phyloP scores from a whole-genome alignment of 1,140 invertebrate species.

The Pinna nobilis region DNA sequence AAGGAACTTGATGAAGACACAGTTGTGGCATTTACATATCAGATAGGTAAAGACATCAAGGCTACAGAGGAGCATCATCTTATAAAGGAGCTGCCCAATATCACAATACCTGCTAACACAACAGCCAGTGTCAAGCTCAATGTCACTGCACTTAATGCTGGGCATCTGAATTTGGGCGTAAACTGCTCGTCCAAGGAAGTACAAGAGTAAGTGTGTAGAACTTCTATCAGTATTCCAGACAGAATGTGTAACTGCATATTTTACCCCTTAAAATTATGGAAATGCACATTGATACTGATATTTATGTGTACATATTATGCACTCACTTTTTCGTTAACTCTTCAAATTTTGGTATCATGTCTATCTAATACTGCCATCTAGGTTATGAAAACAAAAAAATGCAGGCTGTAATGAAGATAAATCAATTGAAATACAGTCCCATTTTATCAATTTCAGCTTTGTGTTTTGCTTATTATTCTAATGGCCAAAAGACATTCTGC shows the following conservation, averaged over 20 bases:
- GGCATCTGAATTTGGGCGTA: constrained; percentile 65
- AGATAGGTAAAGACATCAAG: constrained; percentile 50
- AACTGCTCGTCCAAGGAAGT: constrained; percentile 63
- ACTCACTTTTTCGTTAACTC: too few relatives aligned
- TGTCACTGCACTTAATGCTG: constrained; percentile 54
- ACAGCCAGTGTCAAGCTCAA: constrained; percentile 29
- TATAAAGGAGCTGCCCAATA: constrained; percentile 49
- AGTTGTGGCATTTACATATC: constrained; percentile 60
- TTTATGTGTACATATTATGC: not conserved
- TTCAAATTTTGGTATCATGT: too few relatives aligned
- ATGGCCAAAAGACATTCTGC: too few relatives aligned
- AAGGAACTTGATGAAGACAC: constrained; percentile 41
- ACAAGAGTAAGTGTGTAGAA: constrained; percentile 54
- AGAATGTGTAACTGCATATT: too few relatives aligned
- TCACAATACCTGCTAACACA: constrained; percentile 47
- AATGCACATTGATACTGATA: too few relatives aligned
- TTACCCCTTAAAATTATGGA: not conserved
- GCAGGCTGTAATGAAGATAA: not conserved
- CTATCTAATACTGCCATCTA: not conserved
- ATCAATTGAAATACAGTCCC: too few relatives aligned
- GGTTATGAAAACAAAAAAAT: too few relatives aligned
- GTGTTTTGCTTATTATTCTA: too few relatives aligned
- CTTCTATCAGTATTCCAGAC: not conserved
- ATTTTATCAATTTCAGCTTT: too few relatives aligned
- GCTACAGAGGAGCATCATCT: constrained; percentile 46